Conservation (phyloP, 2,797 vertebrate genomes). For the Paramormyrops hopkinsi region DNA sequence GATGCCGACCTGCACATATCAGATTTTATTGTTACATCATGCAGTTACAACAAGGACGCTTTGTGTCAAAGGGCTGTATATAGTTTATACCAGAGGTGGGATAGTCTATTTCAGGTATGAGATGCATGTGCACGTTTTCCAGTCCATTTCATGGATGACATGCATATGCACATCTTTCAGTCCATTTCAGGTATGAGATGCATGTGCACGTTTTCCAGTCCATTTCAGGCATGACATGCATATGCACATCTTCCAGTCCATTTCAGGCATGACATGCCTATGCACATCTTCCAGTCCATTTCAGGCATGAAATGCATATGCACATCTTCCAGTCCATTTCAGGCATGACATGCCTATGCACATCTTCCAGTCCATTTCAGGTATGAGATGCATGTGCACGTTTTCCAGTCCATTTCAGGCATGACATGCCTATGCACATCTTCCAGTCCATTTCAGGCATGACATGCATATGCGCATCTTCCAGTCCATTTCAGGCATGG, state of each 20-base stretch:
- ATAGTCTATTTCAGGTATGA: background rate
- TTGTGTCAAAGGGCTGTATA: background rate
- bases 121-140: background rate
- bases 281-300: background rate
- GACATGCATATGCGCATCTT: background rate
- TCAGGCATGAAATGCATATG: background rate
- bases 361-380: background rate
- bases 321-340: background rate
- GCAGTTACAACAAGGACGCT: background rate
- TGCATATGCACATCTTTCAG: background rate
- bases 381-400: background rate
- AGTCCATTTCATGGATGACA: background rate
- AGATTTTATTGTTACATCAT: background rate
- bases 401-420: background rate
- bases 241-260: background rate
- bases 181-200: background rate
- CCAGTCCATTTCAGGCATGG: background rate
- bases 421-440: background rate
- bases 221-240: background rate
- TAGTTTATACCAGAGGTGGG: background rate
- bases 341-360: background rate
- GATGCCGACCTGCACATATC: conserved; percentile 58
- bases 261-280: background rate
- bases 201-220: background rate
- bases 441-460: background rate